Evolutionary conservation across 2,888 invertebrate genomes (phyloP).

Genomic region (Dryocosmus kuriphilus): DNA sequence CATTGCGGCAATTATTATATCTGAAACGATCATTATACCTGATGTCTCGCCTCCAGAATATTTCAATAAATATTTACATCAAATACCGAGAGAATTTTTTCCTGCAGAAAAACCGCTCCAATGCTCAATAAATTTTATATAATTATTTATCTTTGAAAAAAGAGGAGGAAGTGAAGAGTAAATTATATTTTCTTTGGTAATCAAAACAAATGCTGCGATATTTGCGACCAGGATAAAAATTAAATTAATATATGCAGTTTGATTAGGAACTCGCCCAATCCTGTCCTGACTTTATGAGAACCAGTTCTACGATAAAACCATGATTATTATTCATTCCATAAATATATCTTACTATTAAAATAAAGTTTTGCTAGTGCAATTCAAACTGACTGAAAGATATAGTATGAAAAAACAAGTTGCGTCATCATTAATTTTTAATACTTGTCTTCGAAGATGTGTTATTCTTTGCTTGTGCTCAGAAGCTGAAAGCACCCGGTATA

Average conservation of each 20-base stretch:
- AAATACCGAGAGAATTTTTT: slow-evolving; percentile 10
- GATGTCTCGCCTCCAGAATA: slow-evolving; percentile 31
- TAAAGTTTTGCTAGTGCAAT: background rate
- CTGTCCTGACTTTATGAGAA: background rate
- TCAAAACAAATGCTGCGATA: background rate
- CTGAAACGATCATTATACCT: slow-evolving; percentile 31
- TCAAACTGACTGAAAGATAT: background rate
- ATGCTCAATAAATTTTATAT: background rate
- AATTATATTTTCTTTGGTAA: background rate
- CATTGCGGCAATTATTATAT: slow-evolving; percentile 26
- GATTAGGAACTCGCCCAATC: slow-evolving; percentile 22
- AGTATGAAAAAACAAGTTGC: background rate
- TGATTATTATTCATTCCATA: slow-evolving; percentile 9
- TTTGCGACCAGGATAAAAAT: background rate
- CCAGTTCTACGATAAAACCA: slow-evolving; percentile 25
- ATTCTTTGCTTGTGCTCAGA: background rate
- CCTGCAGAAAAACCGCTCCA: background rate
- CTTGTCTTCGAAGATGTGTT: background rate
- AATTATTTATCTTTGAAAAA: too few relatives aligned
- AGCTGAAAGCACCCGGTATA: background rate
- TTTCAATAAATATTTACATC: slow-evolving; percentile 31
- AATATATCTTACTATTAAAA: background rate
- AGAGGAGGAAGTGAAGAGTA: background rate
- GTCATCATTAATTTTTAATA: background rate
- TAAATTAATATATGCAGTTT: slow-evolving; percentile 14